Percentiles rank a stretch among this genome's conserved stretches.
Evolutionary conservation across 2,888 invertebrate species (phyloP).

Genomic region (Temnothorax unifasciatus): DNA sequence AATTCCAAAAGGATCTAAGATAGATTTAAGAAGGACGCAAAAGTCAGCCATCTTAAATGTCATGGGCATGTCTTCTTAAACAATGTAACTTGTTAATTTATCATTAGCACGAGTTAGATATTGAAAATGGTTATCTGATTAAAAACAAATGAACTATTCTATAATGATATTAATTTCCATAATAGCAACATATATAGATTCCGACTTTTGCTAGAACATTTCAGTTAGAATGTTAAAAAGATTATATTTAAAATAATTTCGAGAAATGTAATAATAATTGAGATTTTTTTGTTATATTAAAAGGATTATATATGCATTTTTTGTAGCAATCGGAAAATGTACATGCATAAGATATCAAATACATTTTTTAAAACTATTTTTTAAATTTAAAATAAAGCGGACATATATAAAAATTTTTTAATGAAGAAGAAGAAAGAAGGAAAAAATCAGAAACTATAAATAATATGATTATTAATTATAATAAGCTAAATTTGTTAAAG

Average conservation of each 20-base stretch:
- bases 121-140: background rate
- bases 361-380: background rate
- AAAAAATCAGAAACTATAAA: background rate
- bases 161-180: background rate
- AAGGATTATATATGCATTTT: background rate
- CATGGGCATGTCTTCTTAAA: background rate
- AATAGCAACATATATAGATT: background rate
- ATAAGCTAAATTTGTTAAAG: background rate
- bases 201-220: background rate
- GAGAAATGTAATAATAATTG: background rate
- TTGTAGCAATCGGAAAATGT: background rate
- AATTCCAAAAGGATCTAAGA: background rate
- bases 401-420: background rate
- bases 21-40: background rate
- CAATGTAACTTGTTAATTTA: background rate
- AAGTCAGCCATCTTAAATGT: background rate
- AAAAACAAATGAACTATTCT: background rate
- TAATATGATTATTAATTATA: background rate
- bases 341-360: constrained; percentile 8
- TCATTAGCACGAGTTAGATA: background rate
- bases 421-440: background rate
- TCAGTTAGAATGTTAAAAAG: background rate
- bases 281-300: constrained; percentile 1
- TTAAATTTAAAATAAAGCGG: background rate
- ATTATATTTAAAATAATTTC: background rate